Evolutionary conservation across 2,113 vertebrate genomes (phyloP).

Genomic region (Embiotoca jacksoni): DNA sequence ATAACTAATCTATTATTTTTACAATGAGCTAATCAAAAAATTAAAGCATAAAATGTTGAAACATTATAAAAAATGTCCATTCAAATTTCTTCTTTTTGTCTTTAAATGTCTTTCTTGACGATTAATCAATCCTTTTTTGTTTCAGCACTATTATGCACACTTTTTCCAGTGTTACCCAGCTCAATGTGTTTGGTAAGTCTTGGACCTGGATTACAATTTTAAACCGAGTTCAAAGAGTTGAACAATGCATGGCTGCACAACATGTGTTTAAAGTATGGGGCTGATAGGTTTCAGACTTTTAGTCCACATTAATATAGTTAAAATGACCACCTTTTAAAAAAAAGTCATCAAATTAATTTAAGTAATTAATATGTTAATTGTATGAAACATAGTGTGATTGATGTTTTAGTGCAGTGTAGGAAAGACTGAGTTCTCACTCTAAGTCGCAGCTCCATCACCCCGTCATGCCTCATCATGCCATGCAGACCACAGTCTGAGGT

Average conservation of each 20-base stretch:
- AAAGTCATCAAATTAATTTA: background rate
- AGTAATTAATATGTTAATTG: slow-evolving; percentile 17
- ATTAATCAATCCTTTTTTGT: too few species aligned
- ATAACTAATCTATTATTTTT: too few species aligned
- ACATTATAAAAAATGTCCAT: background rate
- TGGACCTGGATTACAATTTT: too few species aligned
- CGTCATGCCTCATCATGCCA: slow-evolving; percentile 75
- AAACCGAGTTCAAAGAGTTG: background rate
- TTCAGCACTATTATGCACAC: too few species aligned
- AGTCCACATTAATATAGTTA: slow-evolving; percentile 25
- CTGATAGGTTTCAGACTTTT: background rate
- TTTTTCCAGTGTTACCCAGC: too few species aligned
- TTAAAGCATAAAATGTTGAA: background rate
- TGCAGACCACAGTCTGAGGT: slow-evolving; percentile 64
- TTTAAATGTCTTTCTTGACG: too few species aligned
- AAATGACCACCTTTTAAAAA: background rate
- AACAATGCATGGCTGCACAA: background rate
- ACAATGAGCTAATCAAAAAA: background rate
- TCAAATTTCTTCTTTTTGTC: too few species aligned
- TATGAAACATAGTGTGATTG: background rate
- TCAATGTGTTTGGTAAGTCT: too few species aligned
- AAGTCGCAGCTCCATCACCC: slow-evolving; percentile 42
- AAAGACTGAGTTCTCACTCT: slow-evolving; percentile 56
- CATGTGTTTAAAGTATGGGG: background rate
- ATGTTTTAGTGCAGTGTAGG: slow-evolving; percentile 14